These are phyloP conservation scores for Eugnorisma glareosa DNA, from an alignment of 2,888 invertebrate species.

Conservation along the genomic window DNA sequence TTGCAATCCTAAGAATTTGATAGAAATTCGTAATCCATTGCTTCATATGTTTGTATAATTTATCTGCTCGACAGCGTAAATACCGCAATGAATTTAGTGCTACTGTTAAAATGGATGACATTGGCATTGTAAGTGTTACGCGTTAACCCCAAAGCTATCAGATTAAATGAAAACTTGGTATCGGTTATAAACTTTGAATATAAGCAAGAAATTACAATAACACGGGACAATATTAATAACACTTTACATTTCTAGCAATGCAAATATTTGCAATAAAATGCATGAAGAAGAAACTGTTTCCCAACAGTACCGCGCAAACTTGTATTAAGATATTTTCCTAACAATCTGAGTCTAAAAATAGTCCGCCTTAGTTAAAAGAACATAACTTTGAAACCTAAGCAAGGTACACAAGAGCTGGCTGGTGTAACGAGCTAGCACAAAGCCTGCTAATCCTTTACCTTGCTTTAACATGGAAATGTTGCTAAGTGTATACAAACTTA, in stretches of 20 bases:
- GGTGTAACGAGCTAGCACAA: slow-evolving; percentile 47
- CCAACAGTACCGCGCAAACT: background rate
- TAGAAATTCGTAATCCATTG: background rate
- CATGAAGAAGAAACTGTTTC: background rate
- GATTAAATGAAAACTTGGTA: no score
- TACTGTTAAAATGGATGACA: background rate
- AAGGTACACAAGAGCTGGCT: slow-evolving; percentile 16
- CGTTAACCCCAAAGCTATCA: no score
- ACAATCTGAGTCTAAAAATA: slow-evolving; percentile 26
- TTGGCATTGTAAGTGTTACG: background rate
- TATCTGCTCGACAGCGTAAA: background rate
- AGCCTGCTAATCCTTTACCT: slow-evolving; percentile 50
- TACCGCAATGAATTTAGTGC: background rate
- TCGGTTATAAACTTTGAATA: background rate
- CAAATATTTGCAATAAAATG: background rate
- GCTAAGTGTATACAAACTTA: slow-evolving; percentile 25
- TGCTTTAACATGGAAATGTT: slow-evolving; percentile 44
- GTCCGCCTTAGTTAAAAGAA: slow-evolving; percentile 42
- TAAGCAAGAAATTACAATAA: background rate
- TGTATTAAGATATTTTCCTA: slow-evolving; percentile 4
- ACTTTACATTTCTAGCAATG: background rate
- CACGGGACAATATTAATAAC: background rate
- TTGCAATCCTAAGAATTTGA: background rate
- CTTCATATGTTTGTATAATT: background rate
- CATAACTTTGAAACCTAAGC: slow-evolving; percentile 54